A percentile compares a stretch with the other conserved stretches of the same genome.
Conservation (phyloP, 2,888 invertebrate species). For the Junonia oenone region DNA sequence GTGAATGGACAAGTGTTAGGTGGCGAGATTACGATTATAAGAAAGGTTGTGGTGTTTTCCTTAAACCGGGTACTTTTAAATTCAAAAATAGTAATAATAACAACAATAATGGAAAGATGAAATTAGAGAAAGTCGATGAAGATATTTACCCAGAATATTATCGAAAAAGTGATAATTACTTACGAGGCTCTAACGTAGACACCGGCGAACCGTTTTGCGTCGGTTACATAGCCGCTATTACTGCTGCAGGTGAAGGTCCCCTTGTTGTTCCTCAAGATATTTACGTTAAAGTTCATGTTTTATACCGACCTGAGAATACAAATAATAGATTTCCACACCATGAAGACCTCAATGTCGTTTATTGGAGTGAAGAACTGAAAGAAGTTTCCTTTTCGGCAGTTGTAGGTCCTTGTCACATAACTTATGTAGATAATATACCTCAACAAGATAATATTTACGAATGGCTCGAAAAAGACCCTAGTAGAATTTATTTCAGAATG, state of each 20-base stretch:
- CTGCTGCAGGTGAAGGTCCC: conserved; percentile 70
- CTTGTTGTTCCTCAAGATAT: conserved; percentile 80
- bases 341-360: conserved; percentile 85
- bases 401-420: conserved; percentile 84
- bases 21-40: conserved; percentile 82
- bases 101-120: conserved; percentile 42
- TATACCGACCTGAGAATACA: conserved; percentile 89
- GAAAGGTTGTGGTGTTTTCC: conserved; percentile 84
- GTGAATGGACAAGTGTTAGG: conserved; percentile 70
- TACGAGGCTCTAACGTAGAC: conserved; percentile 85
- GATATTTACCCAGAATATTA: conserved; percentile 89
- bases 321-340: conserved; percentile 80
- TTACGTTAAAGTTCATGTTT: conserved; percentile 82
- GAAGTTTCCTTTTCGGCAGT: conserved; percentile 81
- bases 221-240: conserved; percentile 83
- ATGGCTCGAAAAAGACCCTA: conserved; percentile 82
- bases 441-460: conserved; percentile 70
- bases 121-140: conserved; percentile 82
- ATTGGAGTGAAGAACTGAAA: conserved; percentile 87
- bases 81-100: conserved; percentile 62
- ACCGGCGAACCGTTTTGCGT: conserved; percentile 88
- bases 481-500: conserved; percentile 86
- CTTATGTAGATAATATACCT: conserved; percentile 81
- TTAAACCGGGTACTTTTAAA: conserved; percentile 82
- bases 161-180: conserved; percentile 84